Conservation (phyloP, 2,888 invertebrate genomes). For the Unio pictorum region DNA sequence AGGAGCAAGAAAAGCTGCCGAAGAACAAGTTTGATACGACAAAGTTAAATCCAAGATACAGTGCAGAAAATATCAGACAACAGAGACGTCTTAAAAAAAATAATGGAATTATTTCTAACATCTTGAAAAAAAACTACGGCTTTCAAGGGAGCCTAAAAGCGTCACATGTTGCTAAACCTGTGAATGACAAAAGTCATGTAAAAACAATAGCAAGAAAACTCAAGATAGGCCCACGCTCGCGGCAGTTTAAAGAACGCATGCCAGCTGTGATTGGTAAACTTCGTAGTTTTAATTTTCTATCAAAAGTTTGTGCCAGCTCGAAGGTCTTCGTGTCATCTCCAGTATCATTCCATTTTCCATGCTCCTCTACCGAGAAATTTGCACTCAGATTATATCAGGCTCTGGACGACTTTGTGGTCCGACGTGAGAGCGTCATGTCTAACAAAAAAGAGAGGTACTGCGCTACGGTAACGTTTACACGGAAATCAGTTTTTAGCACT, state of each 20-base stretch:
- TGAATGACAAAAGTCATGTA: no score
- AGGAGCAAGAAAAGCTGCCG: background rate
- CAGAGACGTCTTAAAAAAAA: conserved; percentile 6
- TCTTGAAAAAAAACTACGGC: no score
- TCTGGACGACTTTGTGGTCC: conserved; percentile 18
- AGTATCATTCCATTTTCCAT: background rate
- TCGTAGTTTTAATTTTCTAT: no score
- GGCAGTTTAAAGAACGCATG: no score
- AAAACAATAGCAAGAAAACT: no score
- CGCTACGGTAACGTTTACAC: conserved; percentile 18
- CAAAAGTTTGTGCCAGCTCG: no score
- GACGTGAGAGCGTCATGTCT: conserved; percentile 15
- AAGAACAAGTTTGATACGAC: conserved; percentile 9
- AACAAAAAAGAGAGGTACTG: conserved; percentile 4
- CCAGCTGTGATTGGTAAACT: no score
- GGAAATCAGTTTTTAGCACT: conserved; percentile 2
- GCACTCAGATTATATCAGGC: conserved; percentile 7
- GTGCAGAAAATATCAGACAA: conserved; percentile 12
- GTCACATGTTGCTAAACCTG: no score
- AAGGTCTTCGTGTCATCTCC: no score
- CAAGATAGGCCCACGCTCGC: no score
- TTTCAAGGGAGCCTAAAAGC: no score
- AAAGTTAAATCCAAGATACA: conserved; percentile 17
- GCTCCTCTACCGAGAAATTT: conserved; percentile 1
- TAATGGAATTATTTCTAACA: background rate